Percentiles rank a stretch among this genome's conserved stretches.
Evolutionary conservation across 1,140 invertebrate genomes (phyloP).

Genomic region (Ceratitis capitata): DNA sequence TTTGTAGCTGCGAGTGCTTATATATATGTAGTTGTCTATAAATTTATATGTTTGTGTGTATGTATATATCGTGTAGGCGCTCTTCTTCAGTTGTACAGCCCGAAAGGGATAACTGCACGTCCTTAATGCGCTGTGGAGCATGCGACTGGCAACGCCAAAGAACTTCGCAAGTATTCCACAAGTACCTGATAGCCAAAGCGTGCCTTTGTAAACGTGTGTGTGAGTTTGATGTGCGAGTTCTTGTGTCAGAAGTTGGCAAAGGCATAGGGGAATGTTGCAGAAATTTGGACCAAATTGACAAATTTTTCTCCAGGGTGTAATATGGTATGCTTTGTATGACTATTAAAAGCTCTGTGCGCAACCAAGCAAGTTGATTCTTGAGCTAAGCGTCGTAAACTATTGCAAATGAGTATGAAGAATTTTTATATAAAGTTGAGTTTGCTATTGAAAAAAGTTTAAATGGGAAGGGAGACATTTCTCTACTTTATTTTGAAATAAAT

Average conservation of each 20-base stretch:
- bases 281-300: constrained; percentile 10
- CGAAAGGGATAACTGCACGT: neutral
- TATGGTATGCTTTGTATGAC: neutral
- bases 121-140: neutral
- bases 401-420: no score
- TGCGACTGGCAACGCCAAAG: neutral
- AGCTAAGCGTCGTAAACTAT: neutral
- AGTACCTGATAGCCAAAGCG: neutral
- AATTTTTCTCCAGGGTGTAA: constrained; percentile 23
- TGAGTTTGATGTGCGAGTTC: neutral
- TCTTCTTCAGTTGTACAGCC: neutral
- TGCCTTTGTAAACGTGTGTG: neutral
- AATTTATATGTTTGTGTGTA: neutral
- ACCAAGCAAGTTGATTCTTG: neutral
- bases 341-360: neutral
- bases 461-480: neutral
- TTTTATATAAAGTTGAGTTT: neutral
- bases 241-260: neutral
- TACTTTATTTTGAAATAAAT: neutral
- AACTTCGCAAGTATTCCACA: neutral
- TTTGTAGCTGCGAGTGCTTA: neutral
- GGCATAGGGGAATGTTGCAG: neutral
- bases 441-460: neutral
- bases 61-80: no score
- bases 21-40: neutral